Evolutionary conservation across 2,888 invertebrate species (phyloP).

Genomic region (Pollenia labialis): DNA sequence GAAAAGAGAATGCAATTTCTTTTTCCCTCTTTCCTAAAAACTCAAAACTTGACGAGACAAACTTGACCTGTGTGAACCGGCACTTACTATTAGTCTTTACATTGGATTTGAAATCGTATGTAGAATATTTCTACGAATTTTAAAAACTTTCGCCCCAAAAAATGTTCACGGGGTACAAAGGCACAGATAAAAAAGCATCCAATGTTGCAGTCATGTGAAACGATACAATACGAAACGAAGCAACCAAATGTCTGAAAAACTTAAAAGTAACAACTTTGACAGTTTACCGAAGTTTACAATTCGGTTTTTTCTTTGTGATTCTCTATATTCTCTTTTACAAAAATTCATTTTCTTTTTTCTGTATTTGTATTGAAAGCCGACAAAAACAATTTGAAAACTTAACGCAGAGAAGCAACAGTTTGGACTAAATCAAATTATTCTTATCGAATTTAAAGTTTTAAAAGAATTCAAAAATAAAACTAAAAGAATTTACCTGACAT

Average conservation of each 20-base stretch:
- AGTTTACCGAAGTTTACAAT: constrained; percentile 66
- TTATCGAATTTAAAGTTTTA: constrained; percentile 31
- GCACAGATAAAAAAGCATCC: constrained; percentile 12
- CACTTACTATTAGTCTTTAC: too few relatives aligned
- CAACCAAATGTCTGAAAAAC: constrained; percentile 58
- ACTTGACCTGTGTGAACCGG: too few relatives aligned
- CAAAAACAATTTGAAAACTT: constrained; percentile 22
- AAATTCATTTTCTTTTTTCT: background rate
- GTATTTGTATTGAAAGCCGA: background rate
- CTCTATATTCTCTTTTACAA: background rate
- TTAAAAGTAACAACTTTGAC: constrained; percentile 70
- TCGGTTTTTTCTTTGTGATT: background rate
- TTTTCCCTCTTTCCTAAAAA: too few relatives aligned
- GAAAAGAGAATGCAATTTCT: too few relatives aligned
- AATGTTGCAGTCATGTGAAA: constrained; percentile 49
- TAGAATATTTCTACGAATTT: too few relatives aligned
- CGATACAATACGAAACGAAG: constrained; percentile 28
- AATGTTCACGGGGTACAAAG: background rate
- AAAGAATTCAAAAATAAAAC: background rate
- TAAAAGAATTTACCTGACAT: constrained; percentile 36
- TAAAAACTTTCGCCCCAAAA: too few relatives aligned
- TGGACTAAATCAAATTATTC: constrained; percentile 38
- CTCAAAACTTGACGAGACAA: too few relatives aligned
- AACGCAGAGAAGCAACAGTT: constrained; percentile 63
- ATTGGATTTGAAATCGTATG: too few relatives aligned